These are phyloP conservation scores for Thecocarcelia acutangulata DNA, from an alignment of 2,888 invertebrate genomes.

Conservation along the genomic window DNA sequence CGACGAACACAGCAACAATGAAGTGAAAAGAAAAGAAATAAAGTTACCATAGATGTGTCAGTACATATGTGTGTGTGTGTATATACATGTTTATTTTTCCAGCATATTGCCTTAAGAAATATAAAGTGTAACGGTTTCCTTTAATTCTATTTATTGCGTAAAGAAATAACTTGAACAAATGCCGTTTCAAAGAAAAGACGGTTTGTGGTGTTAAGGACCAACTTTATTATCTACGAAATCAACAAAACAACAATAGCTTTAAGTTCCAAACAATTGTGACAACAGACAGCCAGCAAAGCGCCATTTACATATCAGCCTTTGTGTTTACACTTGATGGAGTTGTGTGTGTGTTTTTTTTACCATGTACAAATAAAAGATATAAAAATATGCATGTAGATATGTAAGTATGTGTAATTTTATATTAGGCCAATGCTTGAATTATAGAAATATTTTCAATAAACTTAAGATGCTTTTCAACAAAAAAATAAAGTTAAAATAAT, in stretches of 20 bases:
- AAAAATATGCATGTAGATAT: not conserved
- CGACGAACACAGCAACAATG: not conserved
- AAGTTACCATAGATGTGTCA: slow-evolving; percentile 3
- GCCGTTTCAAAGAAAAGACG: not conserved
- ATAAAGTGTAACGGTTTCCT: not conserved
- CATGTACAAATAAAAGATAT: not conserved
- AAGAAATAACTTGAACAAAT: not conserved
- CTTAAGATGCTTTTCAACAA: too few relatives aligned
- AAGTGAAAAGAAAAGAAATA: not conserved
- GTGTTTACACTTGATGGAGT: not conserved
- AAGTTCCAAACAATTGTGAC: slow-evolving; percentile 29
- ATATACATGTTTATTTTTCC: not conserved
- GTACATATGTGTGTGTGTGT: too few relatives aligned
- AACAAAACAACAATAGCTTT: slow-evolving; percentile 17
- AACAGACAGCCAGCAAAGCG: slow-evolving; percentile 31
- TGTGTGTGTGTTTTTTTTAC: not conserved
- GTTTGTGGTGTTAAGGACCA: not conserved
- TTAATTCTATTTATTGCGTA: slow-evolving; percentile 23
- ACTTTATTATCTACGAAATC: slow-evolving; percentile 3
- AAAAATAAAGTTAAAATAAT: too few relatives aligned
- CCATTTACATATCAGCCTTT: slow-evolving; percentile 44
- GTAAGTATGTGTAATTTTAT: too few relatives aligned
- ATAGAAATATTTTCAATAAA: too few relatives aligned
- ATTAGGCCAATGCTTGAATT: too few relatives aligned
- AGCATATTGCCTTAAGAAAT: slow-evolving; percentile 4